A percentile compares a stretch with the other conserved stretches of the same genome.
Evolutionary conservation across 2,888 invertebrate species (phyloP).

Genomic region (Drosophila paucipuncta): DNA sequence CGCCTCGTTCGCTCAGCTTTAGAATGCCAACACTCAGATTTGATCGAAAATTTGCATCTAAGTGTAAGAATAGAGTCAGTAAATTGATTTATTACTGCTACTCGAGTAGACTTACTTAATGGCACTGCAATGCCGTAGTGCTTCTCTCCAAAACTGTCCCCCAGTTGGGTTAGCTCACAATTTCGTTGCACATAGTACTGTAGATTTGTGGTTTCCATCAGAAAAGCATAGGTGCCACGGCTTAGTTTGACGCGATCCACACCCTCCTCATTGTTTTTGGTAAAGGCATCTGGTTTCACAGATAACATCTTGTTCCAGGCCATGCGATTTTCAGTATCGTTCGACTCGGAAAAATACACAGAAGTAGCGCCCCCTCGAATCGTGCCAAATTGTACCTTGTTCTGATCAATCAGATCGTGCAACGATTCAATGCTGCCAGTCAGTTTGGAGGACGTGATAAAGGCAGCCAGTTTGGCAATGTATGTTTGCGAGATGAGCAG

Average conservation of each 20-base stretch:
- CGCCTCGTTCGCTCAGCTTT: constrained; percentile 95
- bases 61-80: constrained; percentile 18
- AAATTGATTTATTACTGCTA: rapidly evolving
- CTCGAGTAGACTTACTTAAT: constrained; percentile 88
- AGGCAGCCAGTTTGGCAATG: constrained; percentile 97
- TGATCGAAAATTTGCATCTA: constrained; percentile 91
- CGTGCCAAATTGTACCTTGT: constrained; percentile 97
- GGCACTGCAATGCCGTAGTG: constrained; percentile 98
- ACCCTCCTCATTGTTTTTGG: constrained; percentile 92
- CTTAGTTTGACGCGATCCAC: constrained; percentile 91
- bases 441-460: constrained; percentile 95
- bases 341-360: constrained; percentile 94
- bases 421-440: constrained; percentile 95
- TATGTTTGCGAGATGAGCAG: constrained; percentile 93
- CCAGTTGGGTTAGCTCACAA: constrained; percentile 92
- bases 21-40: constrained; percentile 94
- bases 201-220: constrained; percentile 97
- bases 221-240: constrained; percentile 93
- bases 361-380: constrained; percentile 94
- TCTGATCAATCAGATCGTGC: constrained; percentile 96
- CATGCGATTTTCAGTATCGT: constrained; percentile 93
- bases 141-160: constrained; percentile 93
- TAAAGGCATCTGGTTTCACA: constrained; percentile 92
- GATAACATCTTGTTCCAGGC: constrained; percentile 96
- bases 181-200: constrained; percentile 94